Percentiles rank a stretch among this genome's conserved stretches.
phyloP scores from a whole-genome alignment of 2,113 vertebrate species.

The Gyps fulvus region DNA sequence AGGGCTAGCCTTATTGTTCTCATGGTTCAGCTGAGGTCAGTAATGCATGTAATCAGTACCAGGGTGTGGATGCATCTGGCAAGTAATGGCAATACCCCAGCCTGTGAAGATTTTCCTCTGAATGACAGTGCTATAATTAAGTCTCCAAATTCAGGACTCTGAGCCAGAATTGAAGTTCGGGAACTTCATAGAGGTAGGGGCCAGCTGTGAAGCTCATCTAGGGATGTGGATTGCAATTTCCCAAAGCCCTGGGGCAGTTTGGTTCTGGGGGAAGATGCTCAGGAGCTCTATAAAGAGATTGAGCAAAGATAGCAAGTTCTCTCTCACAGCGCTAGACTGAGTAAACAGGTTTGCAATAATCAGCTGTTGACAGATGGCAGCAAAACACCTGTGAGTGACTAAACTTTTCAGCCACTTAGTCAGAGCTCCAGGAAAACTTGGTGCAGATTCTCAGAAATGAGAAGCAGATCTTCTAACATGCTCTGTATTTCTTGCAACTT shows the following conservation, averaged over 20 bases:
- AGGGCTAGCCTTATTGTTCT: slow-evolving; percentile 44
- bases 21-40: slow-evolving; percentile 64
- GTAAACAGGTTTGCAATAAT: slow-evolving; percentile 64
- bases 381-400: slow-evolving; percentile 66
- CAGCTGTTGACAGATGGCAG: slow-evolving; percentile 69
- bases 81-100: slow-evolving; percentile 56
- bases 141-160: slow-evolving; percentile 49
- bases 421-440: slow-evolving; percentile 50
- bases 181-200: slow-evolving; percentile 27
- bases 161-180: slow-evolving; percentile 43
- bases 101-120: slow-evolving; percentile 54
- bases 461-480: background rate
- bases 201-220: slow-evolving; percentile 51
- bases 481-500: background rate
- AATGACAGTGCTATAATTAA: slow-evolving; percentile 65
- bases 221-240: slow-evolving; percentile 43
- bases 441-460: slow-evolving; percentile 52
- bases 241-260: background rate
- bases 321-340: slow-evolving; percentile 11
- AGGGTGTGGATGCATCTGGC: slow-evolving; percentile 59
- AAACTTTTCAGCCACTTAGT: slow-evolving; percentile 61
- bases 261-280: slow-evolving; percentile 21
- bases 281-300: slow-evolving; percentile 42
- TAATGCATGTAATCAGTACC: slow-evolving; percentile 56
- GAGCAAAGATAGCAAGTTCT: slow-evolving; percentile 33